Evolutionary conservation across 1,140 invertebrate species (phyloP), one percentile per base, ranked within the genome.

Genomic region (Saccostrea cuccullata): DNA sequence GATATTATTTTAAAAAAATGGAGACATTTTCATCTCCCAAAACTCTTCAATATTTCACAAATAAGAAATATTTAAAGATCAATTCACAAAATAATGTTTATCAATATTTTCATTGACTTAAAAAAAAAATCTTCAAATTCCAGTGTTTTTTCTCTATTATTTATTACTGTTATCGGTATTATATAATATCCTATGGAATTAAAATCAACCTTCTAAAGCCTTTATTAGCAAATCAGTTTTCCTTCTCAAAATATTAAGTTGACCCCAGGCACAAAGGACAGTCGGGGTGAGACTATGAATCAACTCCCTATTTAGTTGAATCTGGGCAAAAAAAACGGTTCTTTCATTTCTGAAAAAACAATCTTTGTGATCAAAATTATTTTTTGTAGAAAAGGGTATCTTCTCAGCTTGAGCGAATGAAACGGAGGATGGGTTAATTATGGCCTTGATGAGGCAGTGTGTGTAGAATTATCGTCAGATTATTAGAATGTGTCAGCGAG

Each of bases 361-460:
- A 77, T 77, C 70, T 77, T 77, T 77, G 70, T 77, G 70, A 77
- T 77, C 70, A 77, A 77, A 77, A 77, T 30, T 77, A 77, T 36
- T 30, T 77, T 40, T 77, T 77, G 26, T 11, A 77, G 17, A 26
- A 36, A 47, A 17, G 17, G 70, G 30, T 11, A 36, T 12, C 70
- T 26, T 77, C 70, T 30, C 70, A 77, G 70, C 70, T 15, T 30
- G 70, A 36, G 70, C 11, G 70, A 30, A 77, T 26, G 70, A 36
- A 30, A 36, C 4, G 26, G 26, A 36, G 70, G 70, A 77, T 36
- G 70, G 70, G 23, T 77, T 77, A 77, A 77, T 77, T 77, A 77
- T 77, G 70, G 70, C 30, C 70, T 77, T 77, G 70, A 77, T 77
- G 70, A 77, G 70, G 26, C 70, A 77, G 70, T 77, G 70, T 77